Conservation (phyloP, 2,113 vertebrate genomes). For the Lepisosteus oculatus region DNA sequence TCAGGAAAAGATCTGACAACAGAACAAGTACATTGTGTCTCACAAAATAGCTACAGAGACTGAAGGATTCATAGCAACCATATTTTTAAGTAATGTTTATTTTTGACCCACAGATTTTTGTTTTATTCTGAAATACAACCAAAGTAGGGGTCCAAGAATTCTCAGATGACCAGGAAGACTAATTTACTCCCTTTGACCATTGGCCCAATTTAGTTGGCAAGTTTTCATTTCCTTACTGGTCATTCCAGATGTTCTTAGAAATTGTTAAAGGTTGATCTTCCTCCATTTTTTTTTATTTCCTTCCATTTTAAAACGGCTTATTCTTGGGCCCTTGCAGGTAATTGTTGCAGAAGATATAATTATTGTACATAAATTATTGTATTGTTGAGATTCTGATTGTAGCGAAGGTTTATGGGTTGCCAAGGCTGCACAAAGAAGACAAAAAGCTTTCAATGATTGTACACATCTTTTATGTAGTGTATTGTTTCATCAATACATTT, state of each 20-base stretch:
- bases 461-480: conserved; percentile 20
- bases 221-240: conserved; percentile 10
- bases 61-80: conserved; percentile 68
- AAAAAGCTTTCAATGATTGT: conserved; percentile 47
- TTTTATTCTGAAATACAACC: conserved; percentile 22
- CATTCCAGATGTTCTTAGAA: conserved; percentile 7
- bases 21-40: conserved; percentile 22
- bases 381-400: conserved; percentile 61
- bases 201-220: conserved; percentile 6
- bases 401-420: conserved; percentile 67
- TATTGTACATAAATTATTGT: conserved; percentile 21
- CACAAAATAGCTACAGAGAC: conserved; percentile 68
- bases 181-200: background rate
- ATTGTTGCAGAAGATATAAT: conserved; percentile 13
- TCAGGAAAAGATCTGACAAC: conserved; percentile 92
- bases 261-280: conserved; percentile 2
- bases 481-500: conserved; percentile 20
- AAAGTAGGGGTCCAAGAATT: conserved; percentile 32
- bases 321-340: conserved; percentile 23
- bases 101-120: conserved; percentile 80
- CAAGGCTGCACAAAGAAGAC: conserved; percentile 69
- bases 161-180: conserved; percentile 12
- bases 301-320: conserved; percentile 8
- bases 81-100: conserved; percentile 16
- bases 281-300: conserved; percentile 15